Evolutionary conservation across 2,113 vertebrate genomes (phyloP), one percentile per base, ranked within the genome.

Genomic region (Nerophis lumbriciformis): DNA sequence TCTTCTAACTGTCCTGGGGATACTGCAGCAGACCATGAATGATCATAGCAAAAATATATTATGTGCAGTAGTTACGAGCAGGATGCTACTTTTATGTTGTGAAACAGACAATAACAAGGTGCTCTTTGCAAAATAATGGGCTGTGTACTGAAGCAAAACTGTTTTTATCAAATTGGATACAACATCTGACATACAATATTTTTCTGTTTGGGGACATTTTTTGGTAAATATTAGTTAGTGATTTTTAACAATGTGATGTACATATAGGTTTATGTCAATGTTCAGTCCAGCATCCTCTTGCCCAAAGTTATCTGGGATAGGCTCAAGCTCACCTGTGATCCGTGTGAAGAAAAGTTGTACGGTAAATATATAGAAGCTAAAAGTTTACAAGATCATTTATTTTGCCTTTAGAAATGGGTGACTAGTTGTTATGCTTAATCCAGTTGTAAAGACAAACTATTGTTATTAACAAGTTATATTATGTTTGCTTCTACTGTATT

Each of bases 1-100:
- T 88, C 88, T 73, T 78, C 90, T 8, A 94, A 94, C 59, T 98
- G 96, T 83, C 95, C 96, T 5, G 96, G 96, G 37, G 90, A 92
- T 75, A 93, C 92, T 70, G 92, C 93, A 81, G 91, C 89, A 67
- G 93, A 94, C 69, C 96, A 98, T 5, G 92, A 96, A 4, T 88
- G 44, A 88, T 64, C 8, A 2, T 16, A 1, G 63, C 1, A 1
- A 15, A 45, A 37, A 35, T 4, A 13, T 45, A 14, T 59, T 37
- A 13, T 53, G 2, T 36, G 5, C 6, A 66, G 44, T 21, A 19
- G 49, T 61, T 64, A 6, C 8, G 11, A 57, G 10, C 53, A n/a
- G 14, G 3, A 56, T 1, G n/a, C 54, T 42, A 2, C 2, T 28
- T 39, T 9, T 39, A 16, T 37, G 16, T 56, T 42, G 12, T 21